phyloP scores from a whole-genome alignment of 2,113 vertebrate species.

The Nanger granti region DNA sequence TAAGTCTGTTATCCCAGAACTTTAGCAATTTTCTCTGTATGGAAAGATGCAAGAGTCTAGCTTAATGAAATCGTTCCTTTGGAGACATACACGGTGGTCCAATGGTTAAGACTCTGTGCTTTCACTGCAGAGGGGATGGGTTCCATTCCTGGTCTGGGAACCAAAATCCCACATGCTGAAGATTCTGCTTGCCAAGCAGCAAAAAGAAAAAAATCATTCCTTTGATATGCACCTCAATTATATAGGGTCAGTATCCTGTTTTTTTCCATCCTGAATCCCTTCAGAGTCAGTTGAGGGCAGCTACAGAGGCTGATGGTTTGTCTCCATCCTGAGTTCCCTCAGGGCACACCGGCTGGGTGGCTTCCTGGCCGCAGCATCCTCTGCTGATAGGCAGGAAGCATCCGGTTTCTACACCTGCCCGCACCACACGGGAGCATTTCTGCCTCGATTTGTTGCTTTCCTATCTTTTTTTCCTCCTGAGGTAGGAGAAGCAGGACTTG shows the following conservation, averaged over 20 bases:
- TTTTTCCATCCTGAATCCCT: neutral
- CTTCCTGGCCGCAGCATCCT: neutral
- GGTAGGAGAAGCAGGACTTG: neutral
- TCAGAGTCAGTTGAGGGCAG: neutral
- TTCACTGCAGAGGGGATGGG: neutral
- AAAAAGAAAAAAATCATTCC: neutral
- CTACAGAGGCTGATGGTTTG: neutral
- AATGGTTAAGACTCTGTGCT: neutral
- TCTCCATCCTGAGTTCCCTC: neutral
- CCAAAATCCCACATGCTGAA: neutral
- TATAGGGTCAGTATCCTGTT: neutral
- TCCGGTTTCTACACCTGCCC: neutral
- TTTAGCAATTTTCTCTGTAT: neutral
- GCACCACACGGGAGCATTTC: neutral
- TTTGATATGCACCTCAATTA: neutral
- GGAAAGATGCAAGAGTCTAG: neutral
- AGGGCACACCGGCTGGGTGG: neutral
- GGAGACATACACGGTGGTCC: neutral
- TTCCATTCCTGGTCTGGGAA: neutral
- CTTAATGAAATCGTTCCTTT: neutral
- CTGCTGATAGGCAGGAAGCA: neutral
- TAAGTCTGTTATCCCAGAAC: neutral
- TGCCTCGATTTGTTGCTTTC: neutral
- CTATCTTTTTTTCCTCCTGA: neutral
- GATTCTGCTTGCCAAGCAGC: neutral